phyloP scores from a whole-genome alignment of 2,113 vertebrate species.

The Istiophorus platypterus region DNA sequence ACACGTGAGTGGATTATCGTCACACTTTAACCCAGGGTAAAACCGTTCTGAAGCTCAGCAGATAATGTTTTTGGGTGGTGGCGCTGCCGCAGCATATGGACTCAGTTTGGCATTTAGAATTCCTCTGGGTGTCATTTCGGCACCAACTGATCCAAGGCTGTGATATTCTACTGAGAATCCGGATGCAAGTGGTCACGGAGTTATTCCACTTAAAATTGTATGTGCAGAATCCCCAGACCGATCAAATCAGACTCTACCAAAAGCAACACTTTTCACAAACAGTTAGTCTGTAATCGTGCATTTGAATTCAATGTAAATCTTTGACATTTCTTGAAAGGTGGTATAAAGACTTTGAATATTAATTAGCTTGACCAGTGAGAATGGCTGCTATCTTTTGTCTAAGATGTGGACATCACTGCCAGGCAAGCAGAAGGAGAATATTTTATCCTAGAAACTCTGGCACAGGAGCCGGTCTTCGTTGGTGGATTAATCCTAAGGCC shows the following conservation, averaged over 20 bases:
- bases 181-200: slow-evolving; percentile 39
- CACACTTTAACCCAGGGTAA: slow-evolving; percentile 37
- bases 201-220: slow-evolving; percentile 11
- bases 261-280: not conserved
- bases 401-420: slow-evolving; percentile 28
- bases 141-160: slow-evolving; percentile 42
- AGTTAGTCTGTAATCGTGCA: not conserved
- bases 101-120: slow-evolving; percentile 63
- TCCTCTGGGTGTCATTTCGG: slow-evolving; percentile 48
- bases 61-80: slow-evolving; percentile 41
- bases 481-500: slow-evolving; percentile 53
- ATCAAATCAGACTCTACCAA: not conserved
- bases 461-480: slow-evolving; percentile 21
- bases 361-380: slow-evolving; percentile 7
- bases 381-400: slow-evolving; percentile 20
- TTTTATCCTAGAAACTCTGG: slow-evolving; percentile 34
- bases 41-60: slow-evolving; percentile 33
- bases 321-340: not conserved
- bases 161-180: slow-evolving; percentile 44
- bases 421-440: slow-evolving; percentile 26
- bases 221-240: not conserved
- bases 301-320: slow-evolving; percentile 29
- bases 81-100: slow-evolving; percentile 19
- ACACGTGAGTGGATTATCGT: slow-evolving; percentile 32
- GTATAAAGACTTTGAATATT: slow-evolving; percentile 37